A percentile compares a stretch with the other conserved stretches of the same genome.
These are phyloP conservation scores for Hyposoter didymator DNA, from an alignment of 2,888 invertebrate species.

Conservation along the genomic window DNA sequence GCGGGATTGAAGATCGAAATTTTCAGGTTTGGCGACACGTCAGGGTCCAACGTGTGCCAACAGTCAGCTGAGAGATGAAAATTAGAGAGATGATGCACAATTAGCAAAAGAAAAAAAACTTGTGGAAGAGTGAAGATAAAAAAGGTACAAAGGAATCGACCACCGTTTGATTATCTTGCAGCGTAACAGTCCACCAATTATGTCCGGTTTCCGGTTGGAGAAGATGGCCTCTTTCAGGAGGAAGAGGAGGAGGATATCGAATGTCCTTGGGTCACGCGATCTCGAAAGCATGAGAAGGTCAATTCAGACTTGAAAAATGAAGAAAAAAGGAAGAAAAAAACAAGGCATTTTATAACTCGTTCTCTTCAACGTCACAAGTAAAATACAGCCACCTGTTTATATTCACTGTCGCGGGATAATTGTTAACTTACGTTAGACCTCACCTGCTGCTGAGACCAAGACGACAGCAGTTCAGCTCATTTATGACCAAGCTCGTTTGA, in stretches of 20 bases:
- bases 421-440: slow-evolving; percentile 10
- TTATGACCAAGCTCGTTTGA: not conserved
- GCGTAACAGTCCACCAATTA: slow-evolving; percentile 42
- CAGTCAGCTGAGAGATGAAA: not conserved
- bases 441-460: slow-evolving; percentile 25
- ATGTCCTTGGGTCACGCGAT: slow-evolving; percentile 56
- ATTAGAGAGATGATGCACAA: not conserved
- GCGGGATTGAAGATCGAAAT: not conserved
- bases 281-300: slow-evolving; percentile 48
- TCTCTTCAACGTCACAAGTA: not conserved
- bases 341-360: not conserved
- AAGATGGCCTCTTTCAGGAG: not conserved
- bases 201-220: slow-evolving; percentile 51
- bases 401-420: slow-evolving; percentile 7
- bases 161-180: slow-evolving; percentile 47
- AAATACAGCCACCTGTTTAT: slow-evolving; percentile 17
- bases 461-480: slow-evolving; percentile 11
- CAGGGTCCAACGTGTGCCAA: slow-evolving; percentile 23
- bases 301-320: slow-evolving; percentile 4
- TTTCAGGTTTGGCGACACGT: not conserved
- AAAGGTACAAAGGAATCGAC: not conserved
- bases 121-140: not conserved
- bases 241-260: slow-evolving; percentile 41
- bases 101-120: not conserved
- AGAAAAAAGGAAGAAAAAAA: slow-evolving; percentile 27